Evolutionary conservation across 2,113 vertebrate genomes (phyloP).

Genomic region (Euleptes europaea): DNA sequence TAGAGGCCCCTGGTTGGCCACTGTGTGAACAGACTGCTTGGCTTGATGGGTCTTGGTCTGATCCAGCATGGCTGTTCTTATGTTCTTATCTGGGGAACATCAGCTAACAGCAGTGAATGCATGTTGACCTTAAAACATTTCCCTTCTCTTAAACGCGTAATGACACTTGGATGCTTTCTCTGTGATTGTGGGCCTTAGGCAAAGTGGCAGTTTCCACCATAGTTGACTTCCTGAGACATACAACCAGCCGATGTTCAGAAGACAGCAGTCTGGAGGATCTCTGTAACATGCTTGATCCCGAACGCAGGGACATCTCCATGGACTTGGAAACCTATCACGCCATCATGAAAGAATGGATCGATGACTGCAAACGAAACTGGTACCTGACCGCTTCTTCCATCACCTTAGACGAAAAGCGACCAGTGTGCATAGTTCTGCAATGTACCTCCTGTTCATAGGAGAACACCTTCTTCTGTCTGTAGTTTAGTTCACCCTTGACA

Average conservation of each 20-base stretch:
- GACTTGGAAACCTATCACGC: conserved; percentile 86
- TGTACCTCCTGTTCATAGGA: neutral
- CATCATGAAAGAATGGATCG: conserved; percentile 87
- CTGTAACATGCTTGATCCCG: conserved; percentile 87
- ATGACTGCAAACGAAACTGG: conserved; percentile 81
- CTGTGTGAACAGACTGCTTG: no score
- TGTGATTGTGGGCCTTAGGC: conserved; percentile 65
- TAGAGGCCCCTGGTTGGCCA: no score
- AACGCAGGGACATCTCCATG: conserved; percentile 81
- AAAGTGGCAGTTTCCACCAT: conserved; percentile 88
- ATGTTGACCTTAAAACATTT: neutral
- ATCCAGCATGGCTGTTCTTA: no score
- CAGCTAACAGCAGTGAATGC: neutral
- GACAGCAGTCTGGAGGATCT: conserved; percentile 86
- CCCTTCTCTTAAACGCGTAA: no score
- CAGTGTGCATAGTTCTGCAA: no score
- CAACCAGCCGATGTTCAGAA: conserved; percentile 77
- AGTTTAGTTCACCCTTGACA: no score
- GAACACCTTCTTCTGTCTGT: neutral
- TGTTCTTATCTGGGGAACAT: no score
- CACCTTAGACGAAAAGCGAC: no score
- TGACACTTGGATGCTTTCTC: neutral
- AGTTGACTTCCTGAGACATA: conserved; percentile 84
- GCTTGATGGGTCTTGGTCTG: no score
- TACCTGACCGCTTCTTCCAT: conserved; percentile 43